Percentiles rank a stretch among this genome's conserved stretches.
Evolutionary conservation across 2,113 vertebrate genomes (phyloP).

Genomic region (Oreotrochilus melanogaster): DNA sequence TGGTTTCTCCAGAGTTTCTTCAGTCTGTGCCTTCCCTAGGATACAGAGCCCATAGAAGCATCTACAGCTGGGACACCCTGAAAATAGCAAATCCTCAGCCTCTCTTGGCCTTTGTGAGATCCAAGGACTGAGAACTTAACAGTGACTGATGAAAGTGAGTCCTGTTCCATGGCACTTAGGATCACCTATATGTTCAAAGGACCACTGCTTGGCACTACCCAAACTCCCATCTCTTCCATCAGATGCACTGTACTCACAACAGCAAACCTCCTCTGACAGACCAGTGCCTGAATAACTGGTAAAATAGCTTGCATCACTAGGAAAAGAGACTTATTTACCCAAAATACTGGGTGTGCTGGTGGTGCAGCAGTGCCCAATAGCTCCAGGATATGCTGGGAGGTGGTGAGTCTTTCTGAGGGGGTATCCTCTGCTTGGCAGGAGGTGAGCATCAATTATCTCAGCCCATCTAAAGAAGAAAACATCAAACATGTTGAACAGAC

Average conservation of each 20-base stretch:
- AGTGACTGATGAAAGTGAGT: neutral
- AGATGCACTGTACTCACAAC: accelerated
- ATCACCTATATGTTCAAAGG: neutral
- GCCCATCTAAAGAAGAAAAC: neutral
- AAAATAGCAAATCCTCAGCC: neutral
- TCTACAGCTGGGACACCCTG: neutral
- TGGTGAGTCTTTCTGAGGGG: neutral
- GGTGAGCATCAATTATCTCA: neutral
- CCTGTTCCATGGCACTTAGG: neutral
- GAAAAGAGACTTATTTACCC: neutral
- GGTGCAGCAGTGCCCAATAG: neutral
- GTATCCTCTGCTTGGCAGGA: neutral
- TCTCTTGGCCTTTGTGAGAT: neutral
- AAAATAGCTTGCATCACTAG: accelerated
- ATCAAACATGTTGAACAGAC: neutral
- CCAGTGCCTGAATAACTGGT: accelerated
- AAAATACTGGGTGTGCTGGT: neutral
- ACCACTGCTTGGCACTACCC: neutral
- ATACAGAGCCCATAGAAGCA: neutral
- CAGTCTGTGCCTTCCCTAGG: accelerated
- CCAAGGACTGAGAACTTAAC: neutral
- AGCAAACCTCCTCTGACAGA: neutral
- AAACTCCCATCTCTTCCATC: neutral
- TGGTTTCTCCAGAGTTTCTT: neutral
- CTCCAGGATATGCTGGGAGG: neutral